A percentile compares a stretch with the other conserved stretches of the same genome.
Evolutionary conservation across 2,797 vertebrate species (phyloP).

Genomic region (Catostomus latipinnis): DNA sequence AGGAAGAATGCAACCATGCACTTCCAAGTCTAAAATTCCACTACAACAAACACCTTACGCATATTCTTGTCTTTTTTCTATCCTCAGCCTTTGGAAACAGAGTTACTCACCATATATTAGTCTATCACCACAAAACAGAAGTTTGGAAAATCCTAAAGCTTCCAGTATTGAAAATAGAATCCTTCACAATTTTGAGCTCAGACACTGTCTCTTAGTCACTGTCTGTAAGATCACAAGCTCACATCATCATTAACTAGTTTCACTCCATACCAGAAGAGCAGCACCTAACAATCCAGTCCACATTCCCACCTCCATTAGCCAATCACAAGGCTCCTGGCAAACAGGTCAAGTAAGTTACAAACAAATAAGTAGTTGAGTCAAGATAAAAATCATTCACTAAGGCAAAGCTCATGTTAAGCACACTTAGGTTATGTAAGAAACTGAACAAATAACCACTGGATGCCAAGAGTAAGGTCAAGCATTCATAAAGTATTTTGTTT

Average conservation of each 20-base stretch:
- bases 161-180: conserved; percentile 5
- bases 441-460: no score
- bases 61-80: not conserved
- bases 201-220: conserved; percentile 52
- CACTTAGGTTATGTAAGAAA: not conserved
- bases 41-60: not conserved
- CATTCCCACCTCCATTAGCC: conserved; percentile 53
- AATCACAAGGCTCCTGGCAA: conserved; percentile 57
- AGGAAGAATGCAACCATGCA: not conserved
- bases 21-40: not conserved
- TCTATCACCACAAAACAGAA: conserved; percentile 29
- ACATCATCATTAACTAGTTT: conserved; percentile 70
- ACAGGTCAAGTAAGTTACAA: conserved; percentile 69
- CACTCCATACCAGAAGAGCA: conserved; percentile 66
- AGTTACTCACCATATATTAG: conserved; percentile 59
- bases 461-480: not conserved
- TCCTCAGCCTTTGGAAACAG: not conserved
- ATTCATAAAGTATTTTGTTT: not conserved
- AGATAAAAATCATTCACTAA: conserved; percentile 19
- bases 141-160: conserved; percentile 18
- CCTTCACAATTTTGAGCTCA: not conserved
- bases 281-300: conserved; percentile 60
- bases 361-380: conserved; percentile 33
- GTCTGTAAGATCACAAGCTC: conserved; percentile 54
- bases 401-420: conserved; percentile 36